A percentile compares a stretch with the other conserved stretches of the same genome.
Conservation (phyloP, 2,113 vertebrate genomes). For the Eolophus roseicapilla region DNA sequence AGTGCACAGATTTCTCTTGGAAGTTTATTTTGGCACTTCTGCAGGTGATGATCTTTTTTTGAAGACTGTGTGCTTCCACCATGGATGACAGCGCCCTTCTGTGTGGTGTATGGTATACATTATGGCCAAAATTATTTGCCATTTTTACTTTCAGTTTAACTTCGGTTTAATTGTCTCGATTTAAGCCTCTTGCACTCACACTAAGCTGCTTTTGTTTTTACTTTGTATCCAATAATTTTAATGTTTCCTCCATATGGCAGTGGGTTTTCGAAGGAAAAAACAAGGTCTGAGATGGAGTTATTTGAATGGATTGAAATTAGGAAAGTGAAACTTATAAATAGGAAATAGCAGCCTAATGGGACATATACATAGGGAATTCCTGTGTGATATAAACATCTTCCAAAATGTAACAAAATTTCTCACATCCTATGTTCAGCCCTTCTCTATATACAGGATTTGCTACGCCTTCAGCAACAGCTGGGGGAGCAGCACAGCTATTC, state of each 20-base stretch:
- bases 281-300: slow-evolving; percentile 16
- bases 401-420: not conserved
- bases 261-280: slow-evolving; percentile 10
- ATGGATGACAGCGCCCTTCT: not conserved
- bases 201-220: slow-evolving; percentile 68
- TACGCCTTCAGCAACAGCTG: not conserved
- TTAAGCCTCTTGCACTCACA: slow-evolving; percentile 53
- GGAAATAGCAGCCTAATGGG: not conserved
- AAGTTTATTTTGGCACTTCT: not conserved
- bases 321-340: slow-evolving; percentile 33
- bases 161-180: slow-evolving; percentile 53
- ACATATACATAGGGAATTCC: not conserved
- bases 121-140: not conserved
- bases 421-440: not conserved
- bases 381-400: not conserved
- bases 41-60: not conserved
- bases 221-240: slow-evolving; percentile 66
- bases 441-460: not conserved
- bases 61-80: not conserved
- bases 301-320: not conserved
- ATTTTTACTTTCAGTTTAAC: slow-evolving; percentile 67
- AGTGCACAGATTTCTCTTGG: not conserved
- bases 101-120: not conserved
- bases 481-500: not conserved
- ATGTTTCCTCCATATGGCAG: slow-evolving; percentile 64